Percentiles rank a stretch among this genome's conserved stretches.
Conservation (phyloP, 2,113 vertebrate genomes). For the Numenius arquata region DNA sequence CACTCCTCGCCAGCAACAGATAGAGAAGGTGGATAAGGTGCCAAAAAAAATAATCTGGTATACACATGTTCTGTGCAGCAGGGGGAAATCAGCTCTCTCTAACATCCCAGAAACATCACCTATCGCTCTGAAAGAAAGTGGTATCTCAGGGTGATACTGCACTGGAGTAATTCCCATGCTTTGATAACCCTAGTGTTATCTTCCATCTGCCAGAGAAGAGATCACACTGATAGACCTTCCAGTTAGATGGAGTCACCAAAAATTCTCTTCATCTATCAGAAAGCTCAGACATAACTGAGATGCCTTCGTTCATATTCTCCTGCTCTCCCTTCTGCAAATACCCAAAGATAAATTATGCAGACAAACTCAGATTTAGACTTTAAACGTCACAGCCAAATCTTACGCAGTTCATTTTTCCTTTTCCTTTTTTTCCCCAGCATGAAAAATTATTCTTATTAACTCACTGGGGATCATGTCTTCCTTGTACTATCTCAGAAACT, state of each 20-base stretch:
- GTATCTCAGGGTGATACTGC: neutral
- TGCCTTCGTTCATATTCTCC: constrained; percentile 18
- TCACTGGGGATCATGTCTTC: neutral
- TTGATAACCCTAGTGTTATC: constrained; percentile 1
- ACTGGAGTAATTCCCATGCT: constrained; percentile 3
- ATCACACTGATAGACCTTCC: constrained; percentile 18
- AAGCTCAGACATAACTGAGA: neutral
- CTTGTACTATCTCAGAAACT: neutral
- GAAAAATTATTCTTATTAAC: constrained; percentile 12
- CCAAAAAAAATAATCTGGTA: neutral
- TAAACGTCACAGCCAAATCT: constrained; percentile 33
- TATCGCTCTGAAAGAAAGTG: constrained; percentile 6
- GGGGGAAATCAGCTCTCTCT: neutral
- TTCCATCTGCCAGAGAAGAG: constrained; percentile 10
- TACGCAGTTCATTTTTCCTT: neutral
- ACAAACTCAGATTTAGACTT: constrained; percentile 2
- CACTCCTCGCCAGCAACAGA: neutral
- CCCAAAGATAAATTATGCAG: constrained; percentile 28
- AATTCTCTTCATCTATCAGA: neutral
- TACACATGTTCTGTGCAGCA: neutral
- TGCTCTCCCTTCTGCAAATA: constrained; percentile 10
- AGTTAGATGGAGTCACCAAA: constrained; percentile 1
- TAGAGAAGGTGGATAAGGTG: neutral
- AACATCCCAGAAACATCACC: constrained; percentile 14
- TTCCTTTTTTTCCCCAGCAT: neutral